These are phyloP conservation scores for Melanchra persicariae DNA, from an alignment of 2,888 invertebrate species.

Conservation along the genomic window DNA sequence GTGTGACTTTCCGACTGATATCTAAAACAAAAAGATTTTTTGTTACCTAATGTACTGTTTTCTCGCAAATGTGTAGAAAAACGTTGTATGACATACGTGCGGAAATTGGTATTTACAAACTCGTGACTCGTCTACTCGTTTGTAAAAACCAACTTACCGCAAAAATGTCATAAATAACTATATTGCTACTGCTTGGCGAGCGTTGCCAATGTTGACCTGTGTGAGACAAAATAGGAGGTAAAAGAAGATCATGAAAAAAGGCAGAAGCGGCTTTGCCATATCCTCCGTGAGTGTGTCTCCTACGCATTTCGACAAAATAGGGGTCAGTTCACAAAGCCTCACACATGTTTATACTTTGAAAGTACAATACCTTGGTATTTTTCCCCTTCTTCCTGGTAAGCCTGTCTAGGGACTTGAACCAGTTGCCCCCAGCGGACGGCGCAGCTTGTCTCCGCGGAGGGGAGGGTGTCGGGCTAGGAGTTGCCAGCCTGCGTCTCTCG, in stretches of 20 bases:
- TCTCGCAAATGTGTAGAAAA: no score
- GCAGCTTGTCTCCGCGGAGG: slow-evolving; percentile 91
- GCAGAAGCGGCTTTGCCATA: neutral
- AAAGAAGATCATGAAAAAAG: neutral
- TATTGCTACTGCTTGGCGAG: neutral
- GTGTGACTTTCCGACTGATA: no score
- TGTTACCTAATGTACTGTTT: no score
- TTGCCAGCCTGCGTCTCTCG: slow-evolving; percentile 94
- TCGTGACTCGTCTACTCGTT: no score
- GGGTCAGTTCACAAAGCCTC: neutral
- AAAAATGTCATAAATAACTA: no score
- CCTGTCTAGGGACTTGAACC: slow-evolving; percentile 95
- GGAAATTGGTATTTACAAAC: no score
- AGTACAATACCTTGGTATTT: slow-evolving; percentile 78
- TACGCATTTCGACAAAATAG: neutral
- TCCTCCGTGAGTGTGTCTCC: neutral
- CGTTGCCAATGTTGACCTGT: neutral
- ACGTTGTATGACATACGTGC: no score
- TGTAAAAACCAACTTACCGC: no score
- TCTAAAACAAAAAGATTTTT: no score
- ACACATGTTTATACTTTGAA: neutral
- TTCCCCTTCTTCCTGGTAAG: slow-evolving; percentile 92
- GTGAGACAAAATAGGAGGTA: no score
- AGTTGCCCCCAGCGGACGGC: slow-evolving; percentile 91
- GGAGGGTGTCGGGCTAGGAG: slow-evolving; percentile 92